These are phyloP conservation scores for Lasioglossum pauxillum DNA, from an alignment of 2,888 invertebrate genomes.

Conservation along the genomic window DNA sequence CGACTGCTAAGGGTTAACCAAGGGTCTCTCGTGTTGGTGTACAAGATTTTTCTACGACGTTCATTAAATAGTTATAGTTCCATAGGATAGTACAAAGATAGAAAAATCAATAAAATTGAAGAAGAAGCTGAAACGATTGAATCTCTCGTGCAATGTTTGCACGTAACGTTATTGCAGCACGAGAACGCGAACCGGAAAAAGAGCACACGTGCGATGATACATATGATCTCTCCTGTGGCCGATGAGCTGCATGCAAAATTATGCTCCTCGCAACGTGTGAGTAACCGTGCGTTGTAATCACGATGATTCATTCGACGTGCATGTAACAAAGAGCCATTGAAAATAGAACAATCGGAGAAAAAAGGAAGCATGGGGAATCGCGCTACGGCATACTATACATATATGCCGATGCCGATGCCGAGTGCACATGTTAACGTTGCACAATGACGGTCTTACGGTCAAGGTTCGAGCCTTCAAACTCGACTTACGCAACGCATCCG, in stretches of 20 bases:
- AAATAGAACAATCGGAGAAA: conserved; percentile 14
- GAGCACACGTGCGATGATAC: background rate
- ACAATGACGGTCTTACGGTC: conserved; percentile 54
- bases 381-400: background rate
- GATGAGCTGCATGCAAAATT: background rate
- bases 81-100: background rate
- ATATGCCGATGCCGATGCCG: background rate
- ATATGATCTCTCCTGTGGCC: background rate
- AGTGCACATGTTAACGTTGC: conserved; percentile 28
- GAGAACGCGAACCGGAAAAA: background rate
- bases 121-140: background rate
- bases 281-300: conserved; percentile 4
- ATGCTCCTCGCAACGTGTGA: background rate
- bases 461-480: conserved; percentile 54
- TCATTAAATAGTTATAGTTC: no score
- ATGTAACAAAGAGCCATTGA: conserved; percentile 15
- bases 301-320: conserved; percentile 9
- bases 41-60: no score
- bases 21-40: no score
- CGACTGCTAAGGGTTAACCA: no score
- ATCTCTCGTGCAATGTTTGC: background rate
- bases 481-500: conserved; percentile 54
- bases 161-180: background rate
- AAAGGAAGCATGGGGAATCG: background rate
- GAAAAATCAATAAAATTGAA: background rate